Evolutionary conservation across 2,888 invertebrate species (phyloP), one percentile per base, ranked within the genome.

Genomic region (Uropetala carovei): DNA sequence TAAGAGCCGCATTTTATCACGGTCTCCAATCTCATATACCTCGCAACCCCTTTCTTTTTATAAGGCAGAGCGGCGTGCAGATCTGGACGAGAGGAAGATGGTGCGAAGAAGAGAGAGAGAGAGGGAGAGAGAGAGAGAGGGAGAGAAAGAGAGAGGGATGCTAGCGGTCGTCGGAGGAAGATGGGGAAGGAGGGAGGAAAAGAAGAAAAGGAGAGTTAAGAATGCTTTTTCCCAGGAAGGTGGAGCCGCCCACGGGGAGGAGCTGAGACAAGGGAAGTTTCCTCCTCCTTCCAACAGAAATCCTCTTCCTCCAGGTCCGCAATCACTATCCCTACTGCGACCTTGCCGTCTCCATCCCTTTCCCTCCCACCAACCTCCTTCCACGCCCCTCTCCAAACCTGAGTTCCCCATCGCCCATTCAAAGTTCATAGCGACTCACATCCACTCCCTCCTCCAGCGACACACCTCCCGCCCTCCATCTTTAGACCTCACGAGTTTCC

Each of bases 241-340:
- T n/a, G 89, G 59, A 22, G 89, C 18, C 64, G 60, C 89, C 89
- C 89, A 18, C 43, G 43, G 89, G 64, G 89, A 43, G 64, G 89
- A n/a, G 9, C 43, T 83, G 43, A 86, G 86, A 60, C 86, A 86
- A 86, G 86, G 30, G 43, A 27, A 60, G 58, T 86, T 89, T 43
- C 89, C 64, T 18, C 86, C 68, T 75, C 27, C 75, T 75, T 75
- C 75, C 75, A 27, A 27, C 75, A 75, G 27, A 75, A 22, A 75
- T 75, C 22, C 75, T 27, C 75, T 75, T 75, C 75, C 75, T 75
- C 27, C 22, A 22, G 75, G 22, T 75, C 27, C 22, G 68, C 68
- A 68, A 68, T 22, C 75, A 75, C 75, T 27, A 75, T 75, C 27
- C 75, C 27, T 75, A 27, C 75, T 27, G 27, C 75, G 75, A 75